Evolutionary conservation across 2,888 invertebrate genomes (phyloP).

Genomic region (Ormyrus thymus): DNA sequence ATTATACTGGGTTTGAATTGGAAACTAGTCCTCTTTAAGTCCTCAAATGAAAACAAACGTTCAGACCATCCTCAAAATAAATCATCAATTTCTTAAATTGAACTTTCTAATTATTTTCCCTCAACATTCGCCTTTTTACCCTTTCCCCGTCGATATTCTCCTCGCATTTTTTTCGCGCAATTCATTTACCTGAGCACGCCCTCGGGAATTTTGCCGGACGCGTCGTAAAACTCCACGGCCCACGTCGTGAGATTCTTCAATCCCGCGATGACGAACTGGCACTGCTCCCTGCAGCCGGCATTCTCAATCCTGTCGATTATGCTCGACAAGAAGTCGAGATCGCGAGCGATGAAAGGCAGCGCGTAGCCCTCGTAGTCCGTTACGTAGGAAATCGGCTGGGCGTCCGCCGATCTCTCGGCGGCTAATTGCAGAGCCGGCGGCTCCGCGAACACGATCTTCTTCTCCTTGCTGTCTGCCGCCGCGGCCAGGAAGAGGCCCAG

Average conservation of each 20-base stretch:
- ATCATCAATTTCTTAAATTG: background rate
- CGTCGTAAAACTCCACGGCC: conserved; percentile 79
- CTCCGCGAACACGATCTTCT: conserved; percentile 13
- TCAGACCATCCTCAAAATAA: too few relatives aligned
- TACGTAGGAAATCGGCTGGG: conserved; percentile 37
- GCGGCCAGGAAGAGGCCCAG: background rate
- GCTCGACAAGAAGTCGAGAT: conserved; percentile 59
- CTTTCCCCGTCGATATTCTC: too few relatives aligned
- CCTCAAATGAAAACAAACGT: too few relatives aligned
- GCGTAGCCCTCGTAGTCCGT: conserved; percentile 54
- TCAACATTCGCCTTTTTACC: background rate
- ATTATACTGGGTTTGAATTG: too few relatives aligned
- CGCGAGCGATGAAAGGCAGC: conserved; percentile 60
- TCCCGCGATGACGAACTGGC: conserved; percentile 59
- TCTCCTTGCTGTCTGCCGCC: background rate
- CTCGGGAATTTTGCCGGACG: conserved; percentile 82
- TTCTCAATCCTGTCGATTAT: conserved; percentile 61
- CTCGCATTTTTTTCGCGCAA: too few relatives aligned
- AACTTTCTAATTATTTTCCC: background rate
- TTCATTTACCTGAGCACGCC: conserved; percentile 76
- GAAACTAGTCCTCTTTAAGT: too few relatives aligned
- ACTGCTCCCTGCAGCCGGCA: conserved; percentile 61
- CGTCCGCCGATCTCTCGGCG: background rate
- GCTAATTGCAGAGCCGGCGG: background rate
- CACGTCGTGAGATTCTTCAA: conserved; percentile 63